Base-by-base conservation (phyloP, 2,888 invertebrate species). In the Epirrhoe alternata region DNA sequence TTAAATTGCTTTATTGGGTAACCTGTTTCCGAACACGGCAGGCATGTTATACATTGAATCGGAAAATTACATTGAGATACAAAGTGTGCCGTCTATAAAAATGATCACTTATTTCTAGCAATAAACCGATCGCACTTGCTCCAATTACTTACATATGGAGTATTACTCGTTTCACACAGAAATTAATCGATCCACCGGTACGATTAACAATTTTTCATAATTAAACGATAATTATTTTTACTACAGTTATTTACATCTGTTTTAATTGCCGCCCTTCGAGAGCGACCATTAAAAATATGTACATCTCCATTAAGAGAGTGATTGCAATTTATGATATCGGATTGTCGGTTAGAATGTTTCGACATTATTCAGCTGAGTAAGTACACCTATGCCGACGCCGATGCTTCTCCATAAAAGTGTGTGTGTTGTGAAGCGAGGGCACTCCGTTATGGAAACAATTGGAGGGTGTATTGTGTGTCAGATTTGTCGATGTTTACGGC, bases 1-100 rank as follows among this genome's bases (percentile, higher is more conserved):
- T 86, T 86, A 90, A 90, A 90, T 89, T 87, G 81, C 88, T 90
- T 88, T 89, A 90, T 90, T 90, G 87, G 88, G 86, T 85, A 90
- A 89, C 90, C 86, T 86, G 89, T 89, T 89, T 80, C 82, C 81
- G 83, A 84, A 86, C 84, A 81, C 82, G 79, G 85, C 82, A 86
- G 85, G 86, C 86, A 85, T 86, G 84, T 61, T 66, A 69, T 56
- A 68, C 58, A 57, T 61, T 68, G 81, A 79, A 81, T 81, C 76
- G 82, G 79, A 77, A 61, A 52, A 61, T 54, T 54, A 70, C 69
- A 70, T 66, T 81, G 77, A 83, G 79, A 85, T 81, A 77, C 77
- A 80, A 76, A 64, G 65, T 59, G 55, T 31, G 24, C 16, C 17
- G 38, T 56, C 60, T 56, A 64, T 68, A 66, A 58, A 65, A 24